A percentile compares a stretch with the other conserved stretches of the same genome.
Evolutionary conservation across 2,113 vertebrate genomes (phyloP).

Genomic region (Apodemus speciosus): DNA sequence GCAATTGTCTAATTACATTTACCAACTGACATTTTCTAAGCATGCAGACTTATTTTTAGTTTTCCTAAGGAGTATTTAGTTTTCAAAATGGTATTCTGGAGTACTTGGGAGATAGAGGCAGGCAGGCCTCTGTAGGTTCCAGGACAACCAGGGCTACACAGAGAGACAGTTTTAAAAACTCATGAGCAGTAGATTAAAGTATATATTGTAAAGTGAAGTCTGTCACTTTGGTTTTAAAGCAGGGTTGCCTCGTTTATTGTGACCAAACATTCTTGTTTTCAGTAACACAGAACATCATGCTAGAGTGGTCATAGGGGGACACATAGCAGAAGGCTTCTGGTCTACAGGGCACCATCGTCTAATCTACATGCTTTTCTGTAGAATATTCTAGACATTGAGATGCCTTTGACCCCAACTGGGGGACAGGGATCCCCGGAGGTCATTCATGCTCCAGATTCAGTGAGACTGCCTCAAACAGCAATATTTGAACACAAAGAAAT

Average conservation of each 20-base stretch:
- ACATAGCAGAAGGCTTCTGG: background rate
- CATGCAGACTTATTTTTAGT: background rate
- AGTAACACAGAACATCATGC: background rate
- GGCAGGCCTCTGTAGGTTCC: background rate
- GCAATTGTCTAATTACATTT: slow-evolving; percentile 30
- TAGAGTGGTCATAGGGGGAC: fast-evolving
- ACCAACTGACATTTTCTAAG: slow-evolving; percentile 19
- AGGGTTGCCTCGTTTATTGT: background rate
- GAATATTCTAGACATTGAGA: background rate
- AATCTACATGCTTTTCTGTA: background rate
- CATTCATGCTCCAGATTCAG: background rate
- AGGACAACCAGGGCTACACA: background rate
- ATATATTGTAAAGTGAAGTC: background rate
- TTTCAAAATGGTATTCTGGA: background rate
- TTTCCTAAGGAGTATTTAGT: background rate
- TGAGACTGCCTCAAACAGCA: background rate
- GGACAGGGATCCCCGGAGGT: background rate
- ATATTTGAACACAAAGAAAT: background rate
- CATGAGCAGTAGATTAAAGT: background rate
- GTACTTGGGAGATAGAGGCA: background rate
- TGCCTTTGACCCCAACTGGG: no score
- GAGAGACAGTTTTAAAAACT: background rate
- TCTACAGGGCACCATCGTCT: no score
- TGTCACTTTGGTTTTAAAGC: background rate
- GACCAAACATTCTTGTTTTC: background rate